A percentile compares a stretch with the other conserved stretches of the same genome.
Conservation (phyloP, 2,113 vertebrate species). For the Pterocles gutturalis region DNA sequence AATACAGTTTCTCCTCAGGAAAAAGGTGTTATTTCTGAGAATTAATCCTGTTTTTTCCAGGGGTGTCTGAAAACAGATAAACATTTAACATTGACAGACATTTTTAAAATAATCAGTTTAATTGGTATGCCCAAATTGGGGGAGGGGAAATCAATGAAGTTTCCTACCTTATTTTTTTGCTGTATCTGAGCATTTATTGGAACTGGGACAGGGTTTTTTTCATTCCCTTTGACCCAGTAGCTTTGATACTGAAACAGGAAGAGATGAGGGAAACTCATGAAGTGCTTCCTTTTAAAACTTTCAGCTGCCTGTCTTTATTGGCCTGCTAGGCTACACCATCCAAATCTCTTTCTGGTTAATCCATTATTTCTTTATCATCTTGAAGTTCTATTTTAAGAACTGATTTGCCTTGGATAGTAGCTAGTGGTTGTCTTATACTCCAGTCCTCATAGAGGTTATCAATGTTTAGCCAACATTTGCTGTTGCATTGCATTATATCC, state of each 20-base stretch:
- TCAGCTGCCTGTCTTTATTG: neutral
- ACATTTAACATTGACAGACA: neutral
- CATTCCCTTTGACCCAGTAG: neutral
- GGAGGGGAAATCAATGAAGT: fast-evolving
- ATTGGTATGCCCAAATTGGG: too few species aligned
- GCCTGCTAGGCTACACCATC: neutral
- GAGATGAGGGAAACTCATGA: neutral
- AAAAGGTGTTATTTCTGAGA: neutral
- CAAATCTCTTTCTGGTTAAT: neutral
- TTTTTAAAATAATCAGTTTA: neutral
- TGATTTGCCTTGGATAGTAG: neutral
- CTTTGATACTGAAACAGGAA: neutral
- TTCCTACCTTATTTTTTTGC: neutral
- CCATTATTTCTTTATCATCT: neutral
- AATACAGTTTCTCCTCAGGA: neutral
- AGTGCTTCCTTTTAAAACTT: neutral
- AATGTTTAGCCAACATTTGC: neutral
- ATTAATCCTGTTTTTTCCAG: neutral
- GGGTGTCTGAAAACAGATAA: neutral
- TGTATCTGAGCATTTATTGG: neutral
- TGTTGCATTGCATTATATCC: neutral
- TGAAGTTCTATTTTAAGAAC: neutral
- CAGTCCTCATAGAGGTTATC: neutral
- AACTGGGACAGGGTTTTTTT: neutral
- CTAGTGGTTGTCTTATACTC: neutral